Evolutionary conservation across 2,797 vertebrate genomes (phyloP), one percentile per base, ranked within the genome.

Genomic region (Ctenosaura bakeri): DNA sequence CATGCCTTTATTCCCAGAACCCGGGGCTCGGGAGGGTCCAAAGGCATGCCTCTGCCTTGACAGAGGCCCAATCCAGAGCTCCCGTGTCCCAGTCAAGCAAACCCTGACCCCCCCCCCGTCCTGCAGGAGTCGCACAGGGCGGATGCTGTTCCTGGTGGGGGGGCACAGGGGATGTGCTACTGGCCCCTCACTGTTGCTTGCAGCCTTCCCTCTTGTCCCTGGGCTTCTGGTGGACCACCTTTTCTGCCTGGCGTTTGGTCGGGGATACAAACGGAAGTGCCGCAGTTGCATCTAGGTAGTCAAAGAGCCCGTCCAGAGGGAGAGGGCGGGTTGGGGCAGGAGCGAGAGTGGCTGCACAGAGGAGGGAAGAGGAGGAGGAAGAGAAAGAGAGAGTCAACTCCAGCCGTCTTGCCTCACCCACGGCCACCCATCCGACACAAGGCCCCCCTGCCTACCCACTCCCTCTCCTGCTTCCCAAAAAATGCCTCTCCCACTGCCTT

Each of bases 121-220:
- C 42, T 46, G 42, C 42, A 46, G 42, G 42, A 46, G 42, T 4
- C 4, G 42, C 42, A 46, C 42, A 4, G 42, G 42, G 42, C 42
- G 4, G 42, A 46, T 4, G 4, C 42, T 46, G 42, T 46, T 46
- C 32, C 24, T 69, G 29, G 3, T 1, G 26, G 46, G 24, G 5
- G 80, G 8, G 69, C 1, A 18, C 10, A 46, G 42, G 42, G 42
- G 2, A 4, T 46, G 42, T 46, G 7, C 85, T 16, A 13, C 2
- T 26, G 4, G 24, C 29, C 29, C 10, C 59, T 97, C 95, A 98
- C 91, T 98, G 98, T 77, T 98, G 98, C 89, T 98, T 98, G 95
- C 98, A 98, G 56, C 96, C 97, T 92, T 98, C 97, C 91, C 97
- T 98, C 94, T 98, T 98, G 90, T 98, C 98, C 96, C 98, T 98